Conservation (phyloP, 2,797 vertebrate genomes). For the Hirundo rustica region DNA sequence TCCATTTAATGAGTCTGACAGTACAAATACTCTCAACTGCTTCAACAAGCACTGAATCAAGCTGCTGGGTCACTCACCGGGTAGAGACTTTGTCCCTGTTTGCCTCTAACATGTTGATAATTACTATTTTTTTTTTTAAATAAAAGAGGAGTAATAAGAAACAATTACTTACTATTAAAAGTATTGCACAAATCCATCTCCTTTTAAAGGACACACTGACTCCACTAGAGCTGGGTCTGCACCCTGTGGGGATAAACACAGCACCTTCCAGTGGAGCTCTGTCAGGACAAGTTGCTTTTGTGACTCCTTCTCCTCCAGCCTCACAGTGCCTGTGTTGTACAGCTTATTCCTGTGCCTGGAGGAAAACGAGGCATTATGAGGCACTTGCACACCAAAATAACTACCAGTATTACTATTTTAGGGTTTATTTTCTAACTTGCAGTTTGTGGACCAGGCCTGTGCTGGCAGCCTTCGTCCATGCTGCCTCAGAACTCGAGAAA, state of each 20-base stretch:
- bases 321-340: not conserved
- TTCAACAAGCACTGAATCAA: not conserved
- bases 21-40: not conserved
- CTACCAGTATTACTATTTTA: not conserved
- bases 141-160: not conserved
- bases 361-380: not conserved
- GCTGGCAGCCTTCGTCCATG: not conserved
- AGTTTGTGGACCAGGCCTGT: not conserved
- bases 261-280: not conserved
- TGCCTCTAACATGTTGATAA: not conserved
- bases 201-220: not conserved
- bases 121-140: not conserved
- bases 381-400: conserved; percentile 6
- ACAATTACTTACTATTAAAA: not conserved
- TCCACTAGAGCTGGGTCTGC: not conserved
- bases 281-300: not conserved
- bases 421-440: not conserved
- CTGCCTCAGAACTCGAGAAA: not conserved
- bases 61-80: not conserved
- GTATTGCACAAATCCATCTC: not conserved
- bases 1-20: not conserved
- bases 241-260: not conserved
- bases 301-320: not conserved
- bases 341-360: not conserved
- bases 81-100: not conserved